Base-by-base conservation (phyloP, 2,797 vertebrate genomes). In the Pangasius larnaudii region DNA sequence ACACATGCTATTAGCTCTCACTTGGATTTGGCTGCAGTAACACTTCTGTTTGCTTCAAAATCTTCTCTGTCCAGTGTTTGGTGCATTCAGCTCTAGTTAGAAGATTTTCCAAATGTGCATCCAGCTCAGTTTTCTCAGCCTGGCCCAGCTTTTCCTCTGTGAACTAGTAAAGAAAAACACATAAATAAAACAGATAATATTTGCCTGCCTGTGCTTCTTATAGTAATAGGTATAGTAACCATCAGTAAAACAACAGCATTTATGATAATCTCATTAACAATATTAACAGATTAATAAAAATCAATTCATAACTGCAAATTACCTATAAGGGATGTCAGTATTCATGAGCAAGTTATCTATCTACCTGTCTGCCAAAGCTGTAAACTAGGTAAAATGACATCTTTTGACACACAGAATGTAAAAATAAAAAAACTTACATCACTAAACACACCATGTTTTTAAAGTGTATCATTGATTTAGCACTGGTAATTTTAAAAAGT, bases 141-240 rank as follows among this genome's bases (percentile, higher is more conserved):
- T 99, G 98, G 83, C 99, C 99, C 87, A 99, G 93, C 88, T 99
- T 99, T 94, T 99, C 99, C 95, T 99, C 99, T 51, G 99, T 99
- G 90, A 99, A 99, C 98, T 99, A 65, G 22, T 9, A 51, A 5
- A 59, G 22, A 53, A 56, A n/a, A 85, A 65, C 22, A 83, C 16
- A 33, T 7, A n/a, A 56, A 39, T 8, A 36, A 84, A 75, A 49
- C 16, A 11, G 1, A 46, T n/a, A 65, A 82, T 49, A 46, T 61
- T 6, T 42, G 13, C 1, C 13, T 42, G 2, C 2, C 74, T 53
- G 27, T 27, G 33, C 2, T 5, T 30, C 24, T 27, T 46, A 63
- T 9, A 46, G 36, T 8, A 16, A 59, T 2, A 58, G 19, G 10
- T 24, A 59, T 14, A 59, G 18, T 59, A 59, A 24, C 33, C 10